Evolutionary conservation across 2,888 invertebrate genomes (phyloP).

Genomic region (Cataglyphis cursor): DNA sequence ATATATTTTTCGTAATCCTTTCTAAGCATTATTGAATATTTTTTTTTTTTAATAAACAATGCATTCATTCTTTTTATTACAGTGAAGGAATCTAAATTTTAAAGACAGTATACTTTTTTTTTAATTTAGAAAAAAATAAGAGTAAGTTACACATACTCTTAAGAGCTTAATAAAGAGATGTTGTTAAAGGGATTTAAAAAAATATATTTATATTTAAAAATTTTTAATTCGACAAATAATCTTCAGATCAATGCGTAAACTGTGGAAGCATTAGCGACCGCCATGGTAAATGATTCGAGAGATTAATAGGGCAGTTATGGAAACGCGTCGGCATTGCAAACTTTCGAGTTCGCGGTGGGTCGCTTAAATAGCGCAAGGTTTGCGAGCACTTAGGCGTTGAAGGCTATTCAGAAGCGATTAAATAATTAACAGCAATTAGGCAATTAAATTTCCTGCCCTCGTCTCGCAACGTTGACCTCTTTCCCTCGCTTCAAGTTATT

Average conservation of each 20-base stretch:
- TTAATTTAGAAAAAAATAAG: conserved; percentile 1
- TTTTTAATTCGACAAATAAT: conserved; percentile 31
- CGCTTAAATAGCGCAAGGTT: conserved; percentile 78
- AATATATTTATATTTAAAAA: background rate
- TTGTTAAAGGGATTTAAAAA: background rate
- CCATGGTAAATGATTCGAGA: conserved; percentile 45
- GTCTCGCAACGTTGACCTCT: conserved; percentile 66
- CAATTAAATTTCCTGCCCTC: conserved; percentile 80
- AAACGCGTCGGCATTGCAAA: conserved; percentile 63
- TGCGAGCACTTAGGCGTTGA: conserved; percentile 80
- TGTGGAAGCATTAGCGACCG: conserved; percentile 58
- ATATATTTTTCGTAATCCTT: background rate
- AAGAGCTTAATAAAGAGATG: background rate
- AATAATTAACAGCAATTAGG: conserved; percentile 86
- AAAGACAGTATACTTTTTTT: background rate
- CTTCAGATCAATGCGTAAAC: conserved; percentile 57
- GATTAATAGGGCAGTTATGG: conserved; percentile 55
- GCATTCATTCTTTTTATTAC: background rate
- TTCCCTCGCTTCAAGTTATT: conserved; percentile 61
- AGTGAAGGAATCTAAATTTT: background rate
- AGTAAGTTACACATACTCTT: background rate
- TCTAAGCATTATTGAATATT: background rate
- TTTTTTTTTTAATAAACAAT: background rate
- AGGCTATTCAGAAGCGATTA: conserved; percentile 83
- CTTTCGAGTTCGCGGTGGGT: conserved; percentile 74